A percentile compares a stretch with the other conserved stretches of the same genome.
Conservation (phyloP, 2,113 vertebrate species). For the Siniperca chuatsi region DNA sequence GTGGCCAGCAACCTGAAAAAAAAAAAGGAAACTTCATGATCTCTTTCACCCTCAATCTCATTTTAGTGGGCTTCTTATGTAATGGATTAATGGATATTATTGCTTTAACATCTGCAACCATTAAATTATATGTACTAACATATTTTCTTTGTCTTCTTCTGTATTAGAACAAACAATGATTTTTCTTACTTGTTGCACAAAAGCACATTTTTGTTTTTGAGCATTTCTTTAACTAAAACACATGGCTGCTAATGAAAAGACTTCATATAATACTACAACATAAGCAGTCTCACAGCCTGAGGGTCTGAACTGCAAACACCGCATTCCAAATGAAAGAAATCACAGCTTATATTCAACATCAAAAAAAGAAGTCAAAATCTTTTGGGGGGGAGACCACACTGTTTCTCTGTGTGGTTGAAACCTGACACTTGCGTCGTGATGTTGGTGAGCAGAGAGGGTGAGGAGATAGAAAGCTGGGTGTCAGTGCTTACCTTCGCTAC, state of each 20-base stretch:
- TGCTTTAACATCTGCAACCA: not conserved
- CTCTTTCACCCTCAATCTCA: not conserved
- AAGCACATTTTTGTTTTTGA: not conserved
- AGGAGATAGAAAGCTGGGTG: conserved; percentile 57
- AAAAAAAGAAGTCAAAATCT: conserved; percentile 5
- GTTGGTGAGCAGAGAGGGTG: conserved; percentile 27
- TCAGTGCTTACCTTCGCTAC: conserved; percentile 33
- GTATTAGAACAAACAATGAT: not conserved
- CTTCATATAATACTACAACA: not conserved
- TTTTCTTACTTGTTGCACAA: not conserved
- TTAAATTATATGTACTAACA: conserved; percentile 1
- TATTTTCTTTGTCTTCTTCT: not conserved
- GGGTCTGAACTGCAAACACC: not conserved
- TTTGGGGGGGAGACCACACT: not conserved
- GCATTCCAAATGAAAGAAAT: not conserved
- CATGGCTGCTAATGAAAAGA: not conserved
- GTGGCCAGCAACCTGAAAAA: conserved; percentile 34
- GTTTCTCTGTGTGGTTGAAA: conserved; percentile 59
- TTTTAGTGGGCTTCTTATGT: not conserved
- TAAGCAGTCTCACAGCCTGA: not conserved
- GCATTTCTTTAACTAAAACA: not conserved
- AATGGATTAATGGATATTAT: not conserved
- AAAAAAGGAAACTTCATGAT: not conserved
- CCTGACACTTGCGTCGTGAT: conserved; percentile 65
- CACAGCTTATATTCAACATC: not conserved